These are phyloP conservation scores for Xestoiulus laeticollis DNA, from an alignment of 2,888 invertebrate genomes.

Conservation along the genomic window DNA sequence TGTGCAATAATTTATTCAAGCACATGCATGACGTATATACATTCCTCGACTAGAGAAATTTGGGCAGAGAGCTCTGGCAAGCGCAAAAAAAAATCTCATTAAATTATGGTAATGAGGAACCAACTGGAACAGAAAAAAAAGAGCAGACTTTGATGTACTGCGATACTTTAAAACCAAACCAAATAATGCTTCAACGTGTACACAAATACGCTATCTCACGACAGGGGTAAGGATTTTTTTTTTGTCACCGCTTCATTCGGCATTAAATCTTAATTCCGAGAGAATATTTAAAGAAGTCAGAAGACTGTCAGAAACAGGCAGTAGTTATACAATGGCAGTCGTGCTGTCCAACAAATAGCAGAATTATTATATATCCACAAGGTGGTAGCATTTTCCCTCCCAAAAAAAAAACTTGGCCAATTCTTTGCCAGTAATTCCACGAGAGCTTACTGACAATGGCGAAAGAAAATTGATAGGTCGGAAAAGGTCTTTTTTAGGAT, in stretches of 20 bases:
- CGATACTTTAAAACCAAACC: conserved; percentile 24
- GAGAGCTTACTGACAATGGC: background rate
- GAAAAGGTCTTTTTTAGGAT: background rate
- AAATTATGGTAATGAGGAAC: conserved; percentile 33
- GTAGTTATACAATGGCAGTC: background rate
- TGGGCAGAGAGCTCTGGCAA: conserved; percentile 15
- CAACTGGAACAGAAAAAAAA: conserved; percentile 32
- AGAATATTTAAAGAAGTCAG: background rate
- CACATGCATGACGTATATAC: background rate
- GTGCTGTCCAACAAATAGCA: background rate
- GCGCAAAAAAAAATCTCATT: conserved; percentile 32
- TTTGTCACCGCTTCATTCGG: background rate
- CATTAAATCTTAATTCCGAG: conserved; percentile 11
- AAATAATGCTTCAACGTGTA: background rate
- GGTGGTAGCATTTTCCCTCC: background rate
- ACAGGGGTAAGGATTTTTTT: background rate
- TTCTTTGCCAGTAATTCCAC: background rate
- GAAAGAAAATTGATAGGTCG: background rate
- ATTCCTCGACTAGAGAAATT: background rate
- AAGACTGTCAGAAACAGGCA: background rate
- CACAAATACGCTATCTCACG: conserved; percentile 32
- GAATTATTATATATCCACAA: background rate
- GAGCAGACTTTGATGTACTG: conserved; percentile 40
- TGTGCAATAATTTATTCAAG: conserved; percentile 29
- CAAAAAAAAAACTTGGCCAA: background rate